These are phyloP conservation scores for Atherinosoma microstoma DNA, from an alignment of 2,797 vertebrate species.

Conservation along the genomic window DNA sequence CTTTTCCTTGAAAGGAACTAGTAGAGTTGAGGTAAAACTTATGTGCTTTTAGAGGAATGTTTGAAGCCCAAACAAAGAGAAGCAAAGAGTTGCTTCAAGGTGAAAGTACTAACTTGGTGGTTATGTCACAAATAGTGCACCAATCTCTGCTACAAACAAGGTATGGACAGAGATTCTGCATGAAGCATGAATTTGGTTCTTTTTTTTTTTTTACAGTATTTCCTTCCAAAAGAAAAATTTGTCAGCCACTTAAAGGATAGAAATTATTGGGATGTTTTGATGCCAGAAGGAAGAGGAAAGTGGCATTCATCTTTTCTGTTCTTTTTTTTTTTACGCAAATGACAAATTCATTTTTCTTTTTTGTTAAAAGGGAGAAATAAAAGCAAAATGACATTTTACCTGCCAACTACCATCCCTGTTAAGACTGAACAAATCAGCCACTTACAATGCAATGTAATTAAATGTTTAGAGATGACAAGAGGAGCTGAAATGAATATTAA, in stretches of 20 bases:
- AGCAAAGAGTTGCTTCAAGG: slow-evolving; percentile 18
- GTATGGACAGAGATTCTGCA: slow-evolving; percentile 1
- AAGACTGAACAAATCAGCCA: slow-evolving; percentile 42
- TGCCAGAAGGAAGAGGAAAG: background rate
- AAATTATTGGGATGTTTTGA: slow-evolving; percentile 14
- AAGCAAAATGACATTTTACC: slow-evolving; percentile 42
- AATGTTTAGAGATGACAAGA: slow-evolving; percentile 54
- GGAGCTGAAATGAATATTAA: slow-evolving; percentile 46
- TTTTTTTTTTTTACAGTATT: background rate
- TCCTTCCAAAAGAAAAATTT: background rate
- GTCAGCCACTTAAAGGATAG: background rate
- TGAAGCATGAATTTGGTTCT: background rate
- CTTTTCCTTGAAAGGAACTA: slow-evolving; percentile 7
- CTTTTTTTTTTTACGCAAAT: slow-evolving; percentile 33
- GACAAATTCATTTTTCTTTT: slow-evolving; percentile 30
- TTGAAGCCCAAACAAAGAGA: background rate
- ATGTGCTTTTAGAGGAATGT: slow-evolving; percentile 4
- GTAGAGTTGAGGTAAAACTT: slow-evolving; percentile 12
- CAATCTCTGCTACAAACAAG: background rate
- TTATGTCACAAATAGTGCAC: background rate
- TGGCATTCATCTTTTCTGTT: slow-evolving; percentile 1
- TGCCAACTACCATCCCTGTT: slow-evolving; percentile 45
- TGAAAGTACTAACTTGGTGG: slow-evolving; percentile 19
- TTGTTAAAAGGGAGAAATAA: slow-evolving; percentile 6
- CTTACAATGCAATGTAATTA: slow-evolving; percentile 54